Percentiles rank a stretch among this genome's conserved stretches.
phyloP scores from a whole-genome alignment of 2,797 vertebrate genomes.

The Merluccius polli region DNA sequence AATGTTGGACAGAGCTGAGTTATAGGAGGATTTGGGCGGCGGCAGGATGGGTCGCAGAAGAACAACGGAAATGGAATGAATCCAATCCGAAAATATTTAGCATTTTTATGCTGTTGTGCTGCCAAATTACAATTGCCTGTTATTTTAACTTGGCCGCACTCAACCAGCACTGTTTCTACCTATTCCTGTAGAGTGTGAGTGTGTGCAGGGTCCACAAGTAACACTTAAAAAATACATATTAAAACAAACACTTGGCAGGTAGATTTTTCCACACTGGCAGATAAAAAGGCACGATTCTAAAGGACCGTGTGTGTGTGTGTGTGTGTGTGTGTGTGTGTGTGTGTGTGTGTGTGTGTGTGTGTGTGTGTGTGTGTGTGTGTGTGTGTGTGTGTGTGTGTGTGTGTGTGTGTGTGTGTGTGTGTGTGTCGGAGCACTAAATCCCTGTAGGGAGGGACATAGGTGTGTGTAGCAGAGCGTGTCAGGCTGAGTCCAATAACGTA shows the following conservation, averaged over 20 bases:
- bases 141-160: background rate
- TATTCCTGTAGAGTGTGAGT: background rate
- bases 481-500: background rate
- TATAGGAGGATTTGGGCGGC: background rate
- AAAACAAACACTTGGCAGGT: too few relatives aligned
- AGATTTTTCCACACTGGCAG: too few relatives aligned
- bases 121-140: background rate
- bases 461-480: background rate
- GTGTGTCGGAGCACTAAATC: background rate
- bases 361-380: conserved; percentile 5
- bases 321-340: conserved; percentile 5
- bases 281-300: too few relatives aligned
- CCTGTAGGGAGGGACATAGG: background rate
- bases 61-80: background rate
- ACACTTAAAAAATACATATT: too few relatives aligned
- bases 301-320: conserved; percentile 5
- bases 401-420: background rate
- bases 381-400: conserved; percentile 1
- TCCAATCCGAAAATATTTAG: background rate
- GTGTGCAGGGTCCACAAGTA: too few relatives aligned
- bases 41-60: background rate
- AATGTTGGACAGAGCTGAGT: background rate
- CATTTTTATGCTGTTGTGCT: background rate
- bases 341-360: conserved; percentile 6
- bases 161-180: background rate